Percentiles rank a stretch among this genome's conserved stretches.
These are phyloP conservation scores for Leucozona laternaria DNA, from an alignment of 2,888 invertebrate species.

Conservation along the genomic window DNA sequence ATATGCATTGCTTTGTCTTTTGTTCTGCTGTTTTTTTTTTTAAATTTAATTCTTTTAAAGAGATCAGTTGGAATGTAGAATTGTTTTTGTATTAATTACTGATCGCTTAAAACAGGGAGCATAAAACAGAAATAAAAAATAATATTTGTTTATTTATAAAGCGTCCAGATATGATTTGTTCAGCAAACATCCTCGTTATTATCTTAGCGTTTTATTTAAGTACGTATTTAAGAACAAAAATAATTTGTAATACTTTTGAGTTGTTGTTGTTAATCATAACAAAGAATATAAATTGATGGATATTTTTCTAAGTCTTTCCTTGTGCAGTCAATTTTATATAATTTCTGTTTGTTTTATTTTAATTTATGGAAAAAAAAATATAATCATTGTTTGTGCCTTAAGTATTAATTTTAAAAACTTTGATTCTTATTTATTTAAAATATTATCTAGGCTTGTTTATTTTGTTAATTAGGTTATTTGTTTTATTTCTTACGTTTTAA, in stretches of 20 bases:
- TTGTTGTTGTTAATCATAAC: constrained; percentile 8
- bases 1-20: constrained; percentile 73
- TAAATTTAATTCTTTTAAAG: constrained; percentile 6
- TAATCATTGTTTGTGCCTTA: constrained; percentile 62
- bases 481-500: constrained; percentile 55
- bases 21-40: constrained; percentile 25
- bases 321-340: constrained; percentile 64
- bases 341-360: neutral
- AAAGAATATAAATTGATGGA: constrained; percentile 41
- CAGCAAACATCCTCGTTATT: neutral
- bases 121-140: constrained; percentile 41
- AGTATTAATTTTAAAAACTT: constrained; percentile 30
- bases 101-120: constrained; percentile 52
- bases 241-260: constrained; percentile 12
- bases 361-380: constrained; percentile 37
- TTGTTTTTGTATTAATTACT: constrained; percentile 41
- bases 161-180: constrained; percentile 52
- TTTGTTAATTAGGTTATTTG: constrained; percentile 3
- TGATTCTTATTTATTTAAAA: constrained; percentile 17
- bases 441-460: constrained; percentile 42
- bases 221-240: constrained; percentile 28
- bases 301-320: constrained; percentile 57
- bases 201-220: constrained; percentile 22
- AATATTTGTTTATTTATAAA: constrained; percentile 19
- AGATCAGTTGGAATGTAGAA: constrained; percentile 70